Conservation (phyloP, 1,140 invertebrate genomes). For the Eurytemora carolleeae region DNA sequence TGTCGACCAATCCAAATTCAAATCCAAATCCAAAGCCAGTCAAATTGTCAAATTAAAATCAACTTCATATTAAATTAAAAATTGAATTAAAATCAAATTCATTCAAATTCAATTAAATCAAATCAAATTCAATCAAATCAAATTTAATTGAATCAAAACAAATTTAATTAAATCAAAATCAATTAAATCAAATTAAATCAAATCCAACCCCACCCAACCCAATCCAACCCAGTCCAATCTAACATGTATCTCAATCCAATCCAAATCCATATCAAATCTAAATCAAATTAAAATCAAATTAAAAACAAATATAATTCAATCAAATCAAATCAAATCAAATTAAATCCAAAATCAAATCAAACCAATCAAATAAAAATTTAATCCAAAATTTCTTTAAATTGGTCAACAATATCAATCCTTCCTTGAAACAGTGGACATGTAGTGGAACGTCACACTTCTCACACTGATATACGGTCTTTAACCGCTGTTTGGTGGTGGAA, state of each 20-base stretch:
- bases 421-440: background rate
- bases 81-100: too few relatives aligned
- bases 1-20: background rate
- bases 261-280: too few relatives aligned
- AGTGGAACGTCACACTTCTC: background rate
- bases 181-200: background rate
- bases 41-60: too few relatives aligned
- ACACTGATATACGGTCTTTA: background rate
- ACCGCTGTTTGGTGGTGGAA: background rate
- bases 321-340: background rate
- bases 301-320: background rate
- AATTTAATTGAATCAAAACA: too few relatives aligned
- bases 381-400: background rate
- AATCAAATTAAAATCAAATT: background rate
- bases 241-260: too few relatives aligned
- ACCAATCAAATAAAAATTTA: background rate
- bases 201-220: background rate
- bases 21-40: too few relatives aligned
- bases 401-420: background rate
- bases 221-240: too few relatives aligned
- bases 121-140: too few relatives aligned
- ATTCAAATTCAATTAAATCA: too few relatives aligned
- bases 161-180: too few relatives aligned
- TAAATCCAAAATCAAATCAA: background rate
- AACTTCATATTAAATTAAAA: too few relatives aligned